Percentiles rank a stretch among this genome's conserved stretches.
Conservation (phyloP, 2,113 vertebrate species). For the Rhea americana region DNA sequence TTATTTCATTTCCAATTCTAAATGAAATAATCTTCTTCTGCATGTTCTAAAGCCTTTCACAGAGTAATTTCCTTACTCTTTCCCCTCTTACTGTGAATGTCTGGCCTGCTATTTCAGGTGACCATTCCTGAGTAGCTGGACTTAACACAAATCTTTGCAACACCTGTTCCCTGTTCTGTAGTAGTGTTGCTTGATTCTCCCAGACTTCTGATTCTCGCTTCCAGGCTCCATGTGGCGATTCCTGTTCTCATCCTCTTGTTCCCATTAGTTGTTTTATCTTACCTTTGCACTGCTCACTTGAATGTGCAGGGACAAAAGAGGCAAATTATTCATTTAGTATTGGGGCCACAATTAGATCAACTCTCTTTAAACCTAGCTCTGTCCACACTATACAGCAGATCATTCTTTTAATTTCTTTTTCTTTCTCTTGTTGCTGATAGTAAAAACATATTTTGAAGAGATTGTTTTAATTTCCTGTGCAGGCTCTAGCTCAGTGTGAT, state of each 20-base stretch:
- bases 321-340: neutral
- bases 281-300: neutral
- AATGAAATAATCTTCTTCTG: neutral
- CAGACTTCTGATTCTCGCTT: neutral
- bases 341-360: neutral
- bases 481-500: neutral
- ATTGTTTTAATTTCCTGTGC: neutral
- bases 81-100: neutral
- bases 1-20: neutral
- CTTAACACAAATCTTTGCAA: neutral
- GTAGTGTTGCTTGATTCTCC: neutral
- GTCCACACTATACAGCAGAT: neutral
- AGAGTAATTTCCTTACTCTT: neutral
- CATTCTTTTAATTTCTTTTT: neutral
- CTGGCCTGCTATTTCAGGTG: neutral
- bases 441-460: neutral
- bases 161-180: neutral
- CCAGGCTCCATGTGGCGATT: neutral
- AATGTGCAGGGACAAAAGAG: neutral
- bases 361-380: neutral
- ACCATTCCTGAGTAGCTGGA: neutral
- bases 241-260: neutral
- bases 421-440: neutral
- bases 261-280: neutral
- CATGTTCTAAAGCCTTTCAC: neutral